Conservation (phyloP, 2,888 invertebrate genomes). For the Reticulitermes lucifugus region DNA sequence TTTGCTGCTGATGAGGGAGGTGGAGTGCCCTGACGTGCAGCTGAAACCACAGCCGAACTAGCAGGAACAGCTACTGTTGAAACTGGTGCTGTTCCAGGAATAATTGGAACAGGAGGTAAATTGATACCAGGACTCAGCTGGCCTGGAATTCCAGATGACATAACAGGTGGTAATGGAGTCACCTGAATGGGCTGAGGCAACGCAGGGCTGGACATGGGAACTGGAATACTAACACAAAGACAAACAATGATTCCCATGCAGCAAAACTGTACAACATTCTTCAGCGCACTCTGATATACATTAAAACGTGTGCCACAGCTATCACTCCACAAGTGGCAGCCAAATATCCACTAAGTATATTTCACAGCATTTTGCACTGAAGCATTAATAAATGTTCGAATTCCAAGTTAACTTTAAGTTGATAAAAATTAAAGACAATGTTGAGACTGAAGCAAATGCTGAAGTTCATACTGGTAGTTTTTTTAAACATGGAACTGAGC, state of each 20-base stretch:
- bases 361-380: no score
- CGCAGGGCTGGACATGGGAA: constrained; percentile 28
- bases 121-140: constrained; percentile 20
- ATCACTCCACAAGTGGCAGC: no score
- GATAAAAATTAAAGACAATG: no score
- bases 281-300: no score
- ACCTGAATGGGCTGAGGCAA: background rate
- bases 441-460: no score
- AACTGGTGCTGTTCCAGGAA: constrained; percentile 55
- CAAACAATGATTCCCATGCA: background rate
- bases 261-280: no score
- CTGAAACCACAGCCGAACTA: constrained; percentile 51
- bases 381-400: no score
- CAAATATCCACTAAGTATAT: no score
- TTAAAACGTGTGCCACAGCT: no score
- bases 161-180: constrained; percentile 24
- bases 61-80: constrained; percentile 15
- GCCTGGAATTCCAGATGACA: constrained; percentile 4
- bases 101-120: constrained; percentile 56
- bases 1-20: constrained; percentile 39
- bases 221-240: constrained; percentile 8
- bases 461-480: no score
- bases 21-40: constrained; percentile 56
- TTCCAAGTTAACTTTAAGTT: no score
- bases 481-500: no score